Conservation (phyloP, 1,140 invertebrate genomes). For the Scaptomyza hsui region DNA sequence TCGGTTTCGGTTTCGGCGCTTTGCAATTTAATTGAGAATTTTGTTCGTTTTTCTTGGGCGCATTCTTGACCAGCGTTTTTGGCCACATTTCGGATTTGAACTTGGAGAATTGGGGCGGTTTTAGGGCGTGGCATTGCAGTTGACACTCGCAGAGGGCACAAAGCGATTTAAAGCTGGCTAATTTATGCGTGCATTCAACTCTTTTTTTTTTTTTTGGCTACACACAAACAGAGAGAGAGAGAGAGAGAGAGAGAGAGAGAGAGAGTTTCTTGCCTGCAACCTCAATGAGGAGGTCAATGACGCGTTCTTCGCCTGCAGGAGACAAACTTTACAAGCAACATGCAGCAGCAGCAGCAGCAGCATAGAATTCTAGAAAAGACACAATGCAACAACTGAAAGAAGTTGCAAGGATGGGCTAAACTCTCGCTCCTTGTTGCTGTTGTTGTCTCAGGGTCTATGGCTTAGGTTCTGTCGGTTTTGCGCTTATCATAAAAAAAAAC, state of each 20-base stretch:
- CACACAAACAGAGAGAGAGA: slow-evolving; percentile 5
- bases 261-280: slow-evolving; percentile 45
- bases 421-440: slow-evolving; percentile 29
- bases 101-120: slow-evolving; percentile 11
- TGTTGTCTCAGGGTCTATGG: slow-evolving; percentile 14
- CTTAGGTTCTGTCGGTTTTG: slow-evolving; percentile 27
- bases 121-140: slow-evolving; percentile 10
- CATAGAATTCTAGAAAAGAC: slow-evolving; percentile 22
- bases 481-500: slow-evolving; percentile 63
- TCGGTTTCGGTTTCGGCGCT: slow-evolving; percentile 41
- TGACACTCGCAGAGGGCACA: slow-evolving; percentile 13
- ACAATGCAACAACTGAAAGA: slow-evolving; percentile 32
- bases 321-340: slow-evolving; percentile 42
- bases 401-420: slow-evolving; percentile 23
- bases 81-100: slow-evolving; percentile 31
- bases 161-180: slow-evolving; percentile 22
- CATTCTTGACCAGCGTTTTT: slow-evolving; percentile 44
- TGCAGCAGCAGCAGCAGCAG: slow-evolving; percentile 47
- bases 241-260: too few species aligned
- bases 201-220: too few species aligned
- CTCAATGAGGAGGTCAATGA: slow-evolving; percentile 61
- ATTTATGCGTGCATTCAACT: slow-evolving; percentile 77
- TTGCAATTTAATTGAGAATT: slow-evolving; percentile 52
- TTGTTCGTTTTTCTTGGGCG: slow-evolving; percentile 20
- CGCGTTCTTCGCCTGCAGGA: slow-evolving; percentile 52